phyloP scores from a whole-genome alignment of 2,113 vertebrate genomes.

The Pelusios castaneus region DNA sequence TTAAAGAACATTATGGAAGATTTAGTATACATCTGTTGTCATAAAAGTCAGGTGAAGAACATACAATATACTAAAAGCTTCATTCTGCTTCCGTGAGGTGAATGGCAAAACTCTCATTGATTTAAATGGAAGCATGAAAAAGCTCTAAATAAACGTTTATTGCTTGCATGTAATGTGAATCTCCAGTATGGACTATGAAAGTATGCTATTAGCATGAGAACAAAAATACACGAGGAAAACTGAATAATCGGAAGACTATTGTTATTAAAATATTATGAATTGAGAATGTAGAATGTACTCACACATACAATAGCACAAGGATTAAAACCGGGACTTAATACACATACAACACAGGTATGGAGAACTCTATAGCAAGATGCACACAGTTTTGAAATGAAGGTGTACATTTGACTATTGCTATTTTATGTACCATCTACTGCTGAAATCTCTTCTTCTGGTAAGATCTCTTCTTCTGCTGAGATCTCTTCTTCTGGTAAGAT shows the following conservation, averaged over 20 bases:
- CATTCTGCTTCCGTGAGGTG: not conserved
- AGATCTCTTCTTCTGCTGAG: not conserved
- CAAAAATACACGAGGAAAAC: not conserved
- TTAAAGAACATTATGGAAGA: conserved; percentile 76
- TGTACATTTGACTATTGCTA: not conserved
- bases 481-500: not conserved
- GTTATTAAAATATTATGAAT: not conserved
- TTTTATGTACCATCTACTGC: conserved; percentile 72
- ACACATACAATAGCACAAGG: not conserved
- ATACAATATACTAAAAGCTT: not conserved
- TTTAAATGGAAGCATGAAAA: conserved; percentile 15
- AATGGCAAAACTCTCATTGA: conserved; percentile 17
- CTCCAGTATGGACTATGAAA: not conserved
- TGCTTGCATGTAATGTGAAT: not conserved
- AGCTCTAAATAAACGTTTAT: not conserved
- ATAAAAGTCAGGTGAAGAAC: conserved; percentile 8
- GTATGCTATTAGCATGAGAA: not conserved
- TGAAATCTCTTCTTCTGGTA: conserved; percentile 68
- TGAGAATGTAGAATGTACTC: conserved; percentile 1
- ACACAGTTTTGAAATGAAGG: not conserved
- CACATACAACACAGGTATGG: not conserved
- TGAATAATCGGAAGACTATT: not conserved
- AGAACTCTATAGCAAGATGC: conserved; percentile 15
- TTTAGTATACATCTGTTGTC: conserved; percentile 52
- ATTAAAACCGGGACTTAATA: not conserved